Percentiles rank a stretch among this genome's conserved stretches.
Evolutionary conservation across 2,888 invertebrate genomes (phyloP).

Genomic region (Rotaria magnacalcarata): DNA sequence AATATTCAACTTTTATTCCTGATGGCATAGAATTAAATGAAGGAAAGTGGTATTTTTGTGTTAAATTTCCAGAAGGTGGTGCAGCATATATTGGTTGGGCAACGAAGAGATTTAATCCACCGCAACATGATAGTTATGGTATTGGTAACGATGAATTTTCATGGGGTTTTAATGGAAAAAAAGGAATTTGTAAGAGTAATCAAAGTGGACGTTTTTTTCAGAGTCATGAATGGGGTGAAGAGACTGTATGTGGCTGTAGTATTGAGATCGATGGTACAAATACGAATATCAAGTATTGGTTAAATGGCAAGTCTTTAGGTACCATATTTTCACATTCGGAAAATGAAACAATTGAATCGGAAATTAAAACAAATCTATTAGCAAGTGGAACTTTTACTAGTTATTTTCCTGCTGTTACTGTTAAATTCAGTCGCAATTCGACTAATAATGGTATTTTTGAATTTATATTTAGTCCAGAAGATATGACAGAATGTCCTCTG

Average conservation of each 20-base stretch:
- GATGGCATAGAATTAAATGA: neutral
- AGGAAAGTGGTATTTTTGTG: constrained; percentile 34
- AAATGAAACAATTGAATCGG: neutral
- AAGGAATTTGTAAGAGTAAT: neutral
- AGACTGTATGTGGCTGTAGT: constrained; percentile 8
- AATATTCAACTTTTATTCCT: neutral
- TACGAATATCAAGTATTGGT: neutral
- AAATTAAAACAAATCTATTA: neutral
- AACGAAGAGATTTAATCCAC: neutral
- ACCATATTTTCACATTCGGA: neutral
- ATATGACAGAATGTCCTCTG: neutral
- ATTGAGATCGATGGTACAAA: neutral
- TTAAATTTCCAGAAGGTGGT: neutral
- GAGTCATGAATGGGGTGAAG: neutral
- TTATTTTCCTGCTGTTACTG: constrained; percentile 9
- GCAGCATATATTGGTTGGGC: neutral
- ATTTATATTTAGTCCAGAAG: constrained; percentile 31
- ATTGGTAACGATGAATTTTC: constrained; percentile 4
- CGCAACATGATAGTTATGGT: neutral
- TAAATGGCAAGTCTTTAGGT: neutral
- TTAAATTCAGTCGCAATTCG: neutral
- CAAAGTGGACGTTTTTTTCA: neutral
- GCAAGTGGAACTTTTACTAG: neutral
- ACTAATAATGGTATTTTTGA: neutral
- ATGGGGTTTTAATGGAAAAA: neutral